These are phyloP conservation scores for Corythornis cristatus DNA, from an alignment of 2,113 vertebrate genomes.

Conservation along the genomic window DNA sequence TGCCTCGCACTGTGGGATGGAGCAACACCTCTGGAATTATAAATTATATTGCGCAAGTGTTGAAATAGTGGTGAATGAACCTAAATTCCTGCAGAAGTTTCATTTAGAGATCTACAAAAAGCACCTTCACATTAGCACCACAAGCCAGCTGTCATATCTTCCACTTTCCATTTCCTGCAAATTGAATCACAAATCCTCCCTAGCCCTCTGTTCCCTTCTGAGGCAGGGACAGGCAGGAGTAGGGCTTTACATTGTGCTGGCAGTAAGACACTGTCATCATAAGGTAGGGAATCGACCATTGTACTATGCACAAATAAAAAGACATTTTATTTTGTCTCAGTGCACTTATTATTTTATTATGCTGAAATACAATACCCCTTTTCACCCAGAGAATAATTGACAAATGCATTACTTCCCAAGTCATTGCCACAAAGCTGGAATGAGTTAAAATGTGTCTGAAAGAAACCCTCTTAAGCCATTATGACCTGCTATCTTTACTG, in stretches of 20 bases:
- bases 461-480: neutral
- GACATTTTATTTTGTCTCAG: neutral
- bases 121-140: fast-evolving
- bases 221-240: neutral
- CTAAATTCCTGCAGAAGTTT: neutral
- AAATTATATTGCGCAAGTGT: neutral
- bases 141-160: neutral
- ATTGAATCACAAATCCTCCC: neutral
- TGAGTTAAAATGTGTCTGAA: neutral
- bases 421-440: neutral
- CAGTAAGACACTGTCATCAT: neutral
- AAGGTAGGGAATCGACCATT: neutral
- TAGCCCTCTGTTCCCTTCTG: fast-evolving
- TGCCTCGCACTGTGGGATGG: neutral
- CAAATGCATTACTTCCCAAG: slow-evolving; percentile 27
- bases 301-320: neutral
- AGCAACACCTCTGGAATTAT: neutral
- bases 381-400: slow-evolving; percentile 25
- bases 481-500: neutral
- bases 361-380: slow-evolving; percentile 22
- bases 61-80: neutral
- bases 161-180: neutral
- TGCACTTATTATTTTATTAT: slow-evolving; percentile 25
- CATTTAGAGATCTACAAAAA: neutral
- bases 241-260: neutral